A percentile compares a stretch with the other conserved stretches of the same genome.
phyloP scores from a whole-genome alignment of 35 echinoderm and acorn worm species.

The Lytechinus pictus region DNA sequence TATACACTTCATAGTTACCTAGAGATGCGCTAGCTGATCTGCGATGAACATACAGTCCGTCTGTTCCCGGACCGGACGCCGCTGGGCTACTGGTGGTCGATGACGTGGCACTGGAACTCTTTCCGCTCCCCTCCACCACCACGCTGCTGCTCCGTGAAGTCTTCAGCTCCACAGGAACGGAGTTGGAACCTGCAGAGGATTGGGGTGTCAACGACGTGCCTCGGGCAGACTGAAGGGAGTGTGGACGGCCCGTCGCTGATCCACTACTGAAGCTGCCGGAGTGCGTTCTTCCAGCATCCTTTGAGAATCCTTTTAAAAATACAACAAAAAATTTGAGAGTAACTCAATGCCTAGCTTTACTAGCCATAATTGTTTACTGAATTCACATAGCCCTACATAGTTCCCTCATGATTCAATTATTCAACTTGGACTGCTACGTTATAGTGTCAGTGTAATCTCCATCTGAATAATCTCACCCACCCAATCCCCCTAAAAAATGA shows the following conservation, averaged over 20 bases:
- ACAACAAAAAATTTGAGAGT: not conserved
- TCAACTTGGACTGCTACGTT: too few species aligned
- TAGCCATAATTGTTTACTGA: too few species aligned
- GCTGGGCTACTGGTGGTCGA: constrained; percentile 30
- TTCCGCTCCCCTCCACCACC: not conserved
- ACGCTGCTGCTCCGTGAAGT: not conserved
- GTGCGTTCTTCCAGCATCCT: not conserved
- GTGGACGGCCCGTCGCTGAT: not conserved
- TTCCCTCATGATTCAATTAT: too few species aligned
- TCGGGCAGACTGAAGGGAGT: not conserved
- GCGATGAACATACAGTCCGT: not conserved
- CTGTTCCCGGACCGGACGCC: not conserved
- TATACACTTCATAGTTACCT: not conserved
- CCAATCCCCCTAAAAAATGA: too few species aligned
- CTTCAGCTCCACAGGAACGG: not conserved
- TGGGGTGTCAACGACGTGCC: not conserved
- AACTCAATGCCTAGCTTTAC: too few species aligned
- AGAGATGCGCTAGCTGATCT: constrained; percentile 27
- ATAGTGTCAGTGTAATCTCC: too few species aligned
- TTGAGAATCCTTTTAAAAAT: not conserved
- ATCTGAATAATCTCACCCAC: too few species aligned
- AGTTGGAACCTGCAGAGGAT: not conserved
- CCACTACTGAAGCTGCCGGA: constrained; percentile 23
- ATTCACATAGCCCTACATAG: too few species aligned
- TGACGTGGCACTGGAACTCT: not conserved